These are phyloP conservation scores for Aphodius sticticus DNA, from an alignment of 2,888 invertebrate species.

Conservation along the genomic window DNA sequence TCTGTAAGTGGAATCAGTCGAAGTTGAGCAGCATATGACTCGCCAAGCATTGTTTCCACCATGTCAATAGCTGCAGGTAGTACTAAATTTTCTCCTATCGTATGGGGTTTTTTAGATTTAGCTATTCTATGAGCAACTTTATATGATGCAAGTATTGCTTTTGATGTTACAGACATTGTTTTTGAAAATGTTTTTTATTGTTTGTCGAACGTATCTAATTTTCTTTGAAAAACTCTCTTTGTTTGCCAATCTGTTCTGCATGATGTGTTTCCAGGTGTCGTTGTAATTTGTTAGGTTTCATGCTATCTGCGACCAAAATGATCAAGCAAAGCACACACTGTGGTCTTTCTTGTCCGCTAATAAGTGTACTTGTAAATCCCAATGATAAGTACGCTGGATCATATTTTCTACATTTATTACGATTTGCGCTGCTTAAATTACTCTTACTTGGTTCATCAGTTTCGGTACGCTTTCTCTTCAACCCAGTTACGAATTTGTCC, in stretches of 20 bases:
- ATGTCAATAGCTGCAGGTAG: constrained; percentile 42
- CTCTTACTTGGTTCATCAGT: no score
- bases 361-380: constrained; percentile 35
- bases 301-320: no score
- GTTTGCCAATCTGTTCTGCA: constrained; percentile 23
- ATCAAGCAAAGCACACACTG: constrained; percentile 35
- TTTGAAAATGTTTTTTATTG: constrained; percentile 29
- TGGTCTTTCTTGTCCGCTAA: constrained; percentile 39
- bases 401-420: constrained; percentile 22
- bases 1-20: constrained; percentile 40
- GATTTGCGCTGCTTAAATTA: no score
- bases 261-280: constrained; percentile 5
- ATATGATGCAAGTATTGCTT: constrained; percentile 18
- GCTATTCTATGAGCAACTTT: constrained; percentile 15
- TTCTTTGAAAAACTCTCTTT: constrained; percentile 25
- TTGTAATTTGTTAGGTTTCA: no score
- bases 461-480: no score
- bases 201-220: constrained; percentile 25
- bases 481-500: no score
- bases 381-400: constrained; percentile 36
- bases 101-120: background rate
- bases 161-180: constrained; percentile 10
- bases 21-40: constrained; percentile 31
- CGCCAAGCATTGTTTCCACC: constrained; percentile 37
- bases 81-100: constrained; percentile 17